These are phyloP conservation scores for Aphidoletes aphidimyza DNA, from an alignment of 2,888 invertebrate genomes.

Conservation along the genomic window DNA sequence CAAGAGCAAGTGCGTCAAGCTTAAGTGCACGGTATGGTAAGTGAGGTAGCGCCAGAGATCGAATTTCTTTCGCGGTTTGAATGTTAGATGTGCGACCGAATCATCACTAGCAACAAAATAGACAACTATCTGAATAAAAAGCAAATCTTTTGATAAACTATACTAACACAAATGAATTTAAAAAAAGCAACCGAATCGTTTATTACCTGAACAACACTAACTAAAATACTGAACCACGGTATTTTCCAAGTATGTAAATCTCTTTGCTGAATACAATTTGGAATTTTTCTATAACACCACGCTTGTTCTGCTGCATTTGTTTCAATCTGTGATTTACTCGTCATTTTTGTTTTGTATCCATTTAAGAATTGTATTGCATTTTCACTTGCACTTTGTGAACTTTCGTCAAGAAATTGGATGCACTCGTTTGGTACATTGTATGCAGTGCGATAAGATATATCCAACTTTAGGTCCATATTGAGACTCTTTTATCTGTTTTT, in stretches of 20 bases:
- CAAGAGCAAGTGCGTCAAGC: conserved; percentile 78
- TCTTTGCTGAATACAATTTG: not conserved
- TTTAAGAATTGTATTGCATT: too few relatives aligned
- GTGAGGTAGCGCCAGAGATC: conserved; percentile 80
- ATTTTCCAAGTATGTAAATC: conserved; percentile 1
- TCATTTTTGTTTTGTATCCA: too few relatives aligned
- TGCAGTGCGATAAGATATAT: too few relatives aligned
- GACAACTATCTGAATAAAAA: conserved; percentile 55
- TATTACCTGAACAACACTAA: conserved; percentile 41
- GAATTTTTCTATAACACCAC: not conserved
- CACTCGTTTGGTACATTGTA: too few relatives aligned
- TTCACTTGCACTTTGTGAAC: too few relatives aligned
- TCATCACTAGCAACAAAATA: conserved; percentile 18
- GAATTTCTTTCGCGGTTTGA: conserved; percentile 54
- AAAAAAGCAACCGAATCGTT: not conserved
- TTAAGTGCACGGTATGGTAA: conserved; percentile 84
- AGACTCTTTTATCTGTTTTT: too few relatives aligned
- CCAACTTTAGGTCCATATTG: too few relatives aligned
- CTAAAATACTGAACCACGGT: not conserved
- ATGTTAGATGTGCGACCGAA: conserved; percentile 54
- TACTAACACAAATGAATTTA: not conserved
- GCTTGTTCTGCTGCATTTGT: too few relatives aligned
- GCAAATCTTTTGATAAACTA: not conserved
- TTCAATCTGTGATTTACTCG: too few relatives aligned
- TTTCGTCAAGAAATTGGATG: too few relatives aligned